These are phyloP conservation scores for Amblyopsis rosae DNA, from an alignment of 2,113 vertebrate genomes.

Conservation along the genomic window DNA sequence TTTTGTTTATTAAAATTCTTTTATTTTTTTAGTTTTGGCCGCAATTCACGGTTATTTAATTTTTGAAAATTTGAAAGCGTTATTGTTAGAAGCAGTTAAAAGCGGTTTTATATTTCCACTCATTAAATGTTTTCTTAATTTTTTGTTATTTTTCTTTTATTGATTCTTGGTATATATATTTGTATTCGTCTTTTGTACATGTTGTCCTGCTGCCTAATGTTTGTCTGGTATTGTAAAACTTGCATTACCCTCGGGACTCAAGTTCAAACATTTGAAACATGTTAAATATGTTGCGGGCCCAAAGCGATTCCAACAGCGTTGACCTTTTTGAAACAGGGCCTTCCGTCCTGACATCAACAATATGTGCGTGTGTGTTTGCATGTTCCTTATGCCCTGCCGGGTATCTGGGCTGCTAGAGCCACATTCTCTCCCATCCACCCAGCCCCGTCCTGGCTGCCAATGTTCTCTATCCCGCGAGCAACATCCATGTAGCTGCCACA, in stretches of 20 bases:
- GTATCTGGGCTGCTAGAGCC: conserved; percentile 69
- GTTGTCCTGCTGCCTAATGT: conserved; percentile 11
- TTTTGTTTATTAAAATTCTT: no score
- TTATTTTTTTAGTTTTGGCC: conserved; percentile 40
- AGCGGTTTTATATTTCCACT: no score
- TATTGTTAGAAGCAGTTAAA: background rate
- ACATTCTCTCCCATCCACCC: conserved; percentile 62
- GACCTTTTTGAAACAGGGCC: conserved; percentile 34
- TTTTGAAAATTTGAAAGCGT: background rate
- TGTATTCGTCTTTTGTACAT: conserved; percentile 35
- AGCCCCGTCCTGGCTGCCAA: conserved; percentile 62
- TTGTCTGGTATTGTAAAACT: conserved; percentile 28
- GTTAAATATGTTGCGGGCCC: conserved; percentile 22
- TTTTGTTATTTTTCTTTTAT: background rate
- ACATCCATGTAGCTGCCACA: conserved; percentile 59
- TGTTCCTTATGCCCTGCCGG: conserved; percentile 70
- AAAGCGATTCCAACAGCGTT: conserved; percentile 33
- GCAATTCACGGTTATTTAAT: conserved; percentile 29
- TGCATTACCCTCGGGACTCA: background rate
- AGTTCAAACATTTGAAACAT: conserved; percentile 26
- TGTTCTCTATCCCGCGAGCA: conserved; percentile 51
- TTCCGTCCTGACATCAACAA: conserved; percentile 48
- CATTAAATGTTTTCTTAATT: background rate
- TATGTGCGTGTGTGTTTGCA: conserved; percentile 54
- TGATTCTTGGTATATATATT: conserved; percentile 49